Percentiles rank a stretch among this genome's conserved stretches.
Evolutionary conservation across 2,113 vertebrate genomes (phyloP).

Genomic region (Rhinopomastus cyanomelas): DNA sequence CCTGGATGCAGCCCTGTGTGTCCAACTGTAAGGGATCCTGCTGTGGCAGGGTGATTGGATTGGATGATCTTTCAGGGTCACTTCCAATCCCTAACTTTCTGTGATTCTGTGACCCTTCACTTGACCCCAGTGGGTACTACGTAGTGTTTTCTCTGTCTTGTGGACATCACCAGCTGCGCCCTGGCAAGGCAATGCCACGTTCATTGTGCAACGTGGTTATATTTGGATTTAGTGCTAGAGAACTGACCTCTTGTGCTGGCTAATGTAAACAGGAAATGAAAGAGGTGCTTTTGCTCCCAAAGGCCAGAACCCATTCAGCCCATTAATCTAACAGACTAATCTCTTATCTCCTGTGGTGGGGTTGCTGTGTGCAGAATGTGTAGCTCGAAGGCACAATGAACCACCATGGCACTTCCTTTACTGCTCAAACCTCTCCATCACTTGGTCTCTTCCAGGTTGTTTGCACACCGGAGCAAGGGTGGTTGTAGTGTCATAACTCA

Average conservation of each 20-base stretch:
- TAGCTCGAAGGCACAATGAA: neutral
- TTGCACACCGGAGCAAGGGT: neutral
- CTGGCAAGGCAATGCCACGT: neutral
- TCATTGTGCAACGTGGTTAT: neutral
- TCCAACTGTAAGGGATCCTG: too few species aligned
- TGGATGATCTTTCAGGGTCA: too few species aligned
- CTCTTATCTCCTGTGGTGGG: neutral
- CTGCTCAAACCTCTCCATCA: neutral
- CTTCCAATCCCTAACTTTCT: too few species aligned
- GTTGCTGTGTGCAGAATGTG: neutral
- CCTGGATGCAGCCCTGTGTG: too few species aligned
- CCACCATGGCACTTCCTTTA: neutral
- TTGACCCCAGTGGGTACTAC: neutral
- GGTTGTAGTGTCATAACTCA: neutral
- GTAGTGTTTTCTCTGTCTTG: neutral
- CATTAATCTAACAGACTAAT: neutral
- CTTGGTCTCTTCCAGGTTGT: neutral
- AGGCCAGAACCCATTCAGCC: neutral
- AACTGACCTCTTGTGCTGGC: neutral
- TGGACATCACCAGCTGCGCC: neutral
- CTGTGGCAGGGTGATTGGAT: too few species aligned
- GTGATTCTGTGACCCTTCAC: neutral
- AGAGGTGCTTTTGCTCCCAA: neutral
- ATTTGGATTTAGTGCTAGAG: neutral
- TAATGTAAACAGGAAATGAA: neutral